Percentiles rank a stretch among this genome's conserved stretches.
phyloP scores from a whole-genome alignment of 2,888 invertebrate genomes.

The Petrolisthes manimaculis region DNA sequence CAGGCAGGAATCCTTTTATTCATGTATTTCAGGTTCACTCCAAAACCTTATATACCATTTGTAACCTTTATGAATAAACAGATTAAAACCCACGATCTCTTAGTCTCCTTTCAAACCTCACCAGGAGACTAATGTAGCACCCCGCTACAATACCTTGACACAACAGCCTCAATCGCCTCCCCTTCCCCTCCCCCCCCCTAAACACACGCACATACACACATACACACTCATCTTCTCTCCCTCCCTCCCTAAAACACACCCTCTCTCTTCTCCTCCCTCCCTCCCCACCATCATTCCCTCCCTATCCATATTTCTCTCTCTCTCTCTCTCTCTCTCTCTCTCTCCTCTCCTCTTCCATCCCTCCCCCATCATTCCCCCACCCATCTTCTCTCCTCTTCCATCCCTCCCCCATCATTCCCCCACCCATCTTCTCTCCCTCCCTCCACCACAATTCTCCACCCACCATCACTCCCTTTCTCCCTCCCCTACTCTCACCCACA shows the following conservation, averaged over 20 bases:
- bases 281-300: not conserved
- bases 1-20: too few relatives aligned
- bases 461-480: not conserved
- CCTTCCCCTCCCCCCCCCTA: too few relatives aligned
- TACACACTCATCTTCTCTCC: not conserved
- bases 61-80: too few relatives aligned
- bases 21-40: too few relatives aligned
- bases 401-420: not conserved
- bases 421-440: not conserved
- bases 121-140: too few relatives aligned
- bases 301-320: not conserved
- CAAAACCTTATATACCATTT: too few relatives aligned
- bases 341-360: not conserved
- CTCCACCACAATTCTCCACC: too few relatives aligned
- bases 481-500: not conserved
- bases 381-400: not conserved
- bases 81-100: too few relatives aligned
- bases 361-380: not conserved
- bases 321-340: not conserved
- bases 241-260: too few relatives aligned
- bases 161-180: not conserved
- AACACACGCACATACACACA: not conserved
- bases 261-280: not conserved
- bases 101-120: too few relatives aligned
- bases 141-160: too few relatives aligned